Evolutionary conservation across 2,888 invertebrate species (phyloP).

Genomic region (Pseudococcus viburni): DNA sequence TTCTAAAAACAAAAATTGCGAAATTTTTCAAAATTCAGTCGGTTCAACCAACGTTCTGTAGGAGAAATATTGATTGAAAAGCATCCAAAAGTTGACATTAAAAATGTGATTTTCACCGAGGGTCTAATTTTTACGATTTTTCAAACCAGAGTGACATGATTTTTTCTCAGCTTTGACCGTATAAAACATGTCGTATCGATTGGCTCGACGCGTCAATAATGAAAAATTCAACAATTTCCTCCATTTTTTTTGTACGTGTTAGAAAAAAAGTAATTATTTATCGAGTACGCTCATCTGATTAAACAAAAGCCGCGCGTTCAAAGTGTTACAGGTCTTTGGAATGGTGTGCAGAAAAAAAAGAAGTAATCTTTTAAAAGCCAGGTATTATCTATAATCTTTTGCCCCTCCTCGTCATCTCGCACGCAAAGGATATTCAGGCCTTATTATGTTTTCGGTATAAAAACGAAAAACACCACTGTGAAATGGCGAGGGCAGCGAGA

Average conservation of each 20-base stretch:
- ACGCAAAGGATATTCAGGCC: constrained; percentile 12
- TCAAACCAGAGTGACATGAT: too few relatives aligned
- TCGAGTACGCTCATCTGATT: constrained; percentile 7
- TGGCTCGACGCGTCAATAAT: not conserved
- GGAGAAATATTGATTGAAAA: too few relatives aligned
- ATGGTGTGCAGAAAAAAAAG: not conserved
- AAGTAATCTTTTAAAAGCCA: constrained; percentile 49
- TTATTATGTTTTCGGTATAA: constrained; percentile 25
- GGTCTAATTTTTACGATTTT: too few relatives aligned
- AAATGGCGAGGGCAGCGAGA: not conserved
- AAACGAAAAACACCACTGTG: constrained; percentile 8
- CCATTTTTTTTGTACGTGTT: not conserved
- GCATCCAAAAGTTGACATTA: too few relatives aligned
- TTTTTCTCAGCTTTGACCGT: too few relatives aligned
- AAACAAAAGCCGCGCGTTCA: not conserved
- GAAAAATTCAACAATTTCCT: not conserved
- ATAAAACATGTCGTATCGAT: not conserved
- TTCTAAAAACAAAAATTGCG: too few relatives aligned
- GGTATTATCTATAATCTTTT: constrained; percentile 40
- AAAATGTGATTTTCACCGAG: too few relatives aligned
- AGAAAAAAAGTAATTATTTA: constrained; percentile 33
- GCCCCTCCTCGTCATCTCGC: not conserved
- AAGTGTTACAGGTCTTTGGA: constrained; percentile 9
- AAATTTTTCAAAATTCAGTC: too few relatives aligned
- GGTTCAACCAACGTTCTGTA: too few relatives aligned